These are phyloP conservation scores for Gallinago media DNA, from an alignment of 2,113 vertebrate species.

Conservation along the genomic window DNA sequence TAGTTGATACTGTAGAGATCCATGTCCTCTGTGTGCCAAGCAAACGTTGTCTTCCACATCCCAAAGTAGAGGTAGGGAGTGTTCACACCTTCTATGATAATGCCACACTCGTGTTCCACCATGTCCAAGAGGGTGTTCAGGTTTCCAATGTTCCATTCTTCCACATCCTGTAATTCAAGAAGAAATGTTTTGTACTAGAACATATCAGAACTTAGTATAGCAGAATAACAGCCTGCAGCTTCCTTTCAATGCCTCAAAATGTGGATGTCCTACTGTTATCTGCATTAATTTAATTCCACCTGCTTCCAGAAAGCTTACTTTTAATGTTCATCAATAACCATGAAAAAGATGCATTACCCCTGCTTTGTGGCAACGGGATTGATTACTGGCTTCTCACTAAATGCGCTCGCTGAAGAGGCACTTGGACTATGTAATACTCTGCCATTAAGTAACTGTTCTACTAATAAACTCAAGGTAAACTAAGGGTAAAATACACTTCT, in stretches of 20 bases:
- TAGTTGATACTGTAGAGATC: slow-evolving; percentile 99
- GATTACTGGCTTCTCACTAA: neutral
- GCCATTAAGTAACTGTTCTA: neutral
- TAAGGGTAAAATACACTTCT: neutral
- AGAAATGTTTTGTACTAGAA: neutral
- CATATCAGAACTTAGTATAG: neutral
- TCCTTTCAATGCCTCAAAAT: neutral
- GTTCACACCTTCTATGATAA: slow-evolving; percentile 97
- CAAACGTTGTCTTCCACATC: slow-evolving; percentile 99
- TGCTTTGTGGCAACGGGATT: neutral
- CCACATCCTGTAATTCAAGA: slow-evolving; percentile 80
- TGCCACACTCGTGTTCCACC: slow-evolving; percentile 98
- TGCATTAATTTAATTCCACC: neutral
- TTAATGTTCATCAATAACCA: neutral
- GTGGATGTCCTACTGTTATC: neutral
- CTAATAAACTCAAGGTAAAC: neutral
- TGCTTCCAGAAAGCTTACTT: neutral
- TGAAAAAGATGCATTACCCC: neutral
- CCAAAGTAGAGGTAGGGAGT: slow-evolving; percentile 98
- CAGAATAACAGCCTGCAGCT: neutral
- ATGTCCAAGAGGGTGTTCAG: slow-evolving; percentile 95
- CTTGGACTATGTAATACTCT: neutral
- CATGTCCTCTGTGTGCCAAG: slow-evolving; percentile 99
- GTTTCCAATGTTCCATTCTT: slow-evolving; percentile 94
- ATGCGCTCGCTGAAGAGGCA: neutral